Evolutionary conservation across 2,113 vertebrate species (phyloP).

Genomic region (Siniperca chuatsi): DNA sequence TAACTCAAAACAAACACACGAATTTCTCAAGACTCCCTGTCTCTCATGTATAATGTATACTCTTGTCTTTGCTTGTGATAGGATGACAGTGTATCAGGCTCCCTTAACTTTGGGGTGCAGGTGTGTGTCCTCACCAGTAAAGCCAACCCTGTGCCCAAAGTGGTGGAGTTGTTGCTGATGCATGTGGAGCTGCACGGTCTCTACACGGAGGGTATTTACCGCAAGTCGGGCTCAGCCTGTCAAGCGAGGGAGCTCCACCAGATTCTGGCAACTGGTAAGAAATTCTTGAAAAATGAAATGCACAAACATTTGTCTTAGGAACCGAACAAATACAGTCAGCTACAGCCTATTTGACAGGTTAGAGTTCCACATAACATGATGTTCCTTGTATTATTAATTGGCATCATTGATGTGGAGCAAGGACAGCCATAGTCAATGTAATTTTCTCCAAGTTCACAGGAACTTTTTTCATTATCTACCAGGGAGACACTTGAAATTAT

Average conservation of each 20-base stretch:
- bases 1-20: neutral
- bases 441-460: neutral
- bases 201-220: constrained; percentile 97
- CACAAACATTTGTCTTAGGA: neutral
- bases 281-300: constrained; percentile 5
- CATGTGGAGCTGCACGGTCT: constrained; percentile 95
- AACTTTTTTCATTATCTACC: neutral
- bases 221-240: constrained; percentile 93
- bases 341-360: neutral
- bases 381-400: neutral
- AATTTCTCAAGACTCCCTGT: neutral
- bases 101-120: constrained; percentile 90
- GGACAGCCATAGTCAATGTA: neutral
- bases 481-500: neutral
- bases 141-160: constrained; percentile 87
- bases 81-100: constrained; percentile 76
- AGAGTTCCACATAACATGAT: neutral
- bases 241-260: constrained; percentile 92
- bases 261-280: constrained; percentile 87
- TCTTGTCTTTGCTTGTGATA: constrained; percentile 47
- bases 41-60: neutral
- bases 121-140: constrained; percentile 88
- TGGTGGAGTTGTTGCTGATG: constrained; percentile 92
- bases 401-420: neutral
- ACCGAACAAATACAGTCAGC: neutral